A percentile compares a stretch with the other conserved stretches of the same genome.
These are phyloP conservation scores for Mixornis gularis DNA, from an alignment of 2,113 vertebrate genomes.

Conservation along the genomic window DNA sequence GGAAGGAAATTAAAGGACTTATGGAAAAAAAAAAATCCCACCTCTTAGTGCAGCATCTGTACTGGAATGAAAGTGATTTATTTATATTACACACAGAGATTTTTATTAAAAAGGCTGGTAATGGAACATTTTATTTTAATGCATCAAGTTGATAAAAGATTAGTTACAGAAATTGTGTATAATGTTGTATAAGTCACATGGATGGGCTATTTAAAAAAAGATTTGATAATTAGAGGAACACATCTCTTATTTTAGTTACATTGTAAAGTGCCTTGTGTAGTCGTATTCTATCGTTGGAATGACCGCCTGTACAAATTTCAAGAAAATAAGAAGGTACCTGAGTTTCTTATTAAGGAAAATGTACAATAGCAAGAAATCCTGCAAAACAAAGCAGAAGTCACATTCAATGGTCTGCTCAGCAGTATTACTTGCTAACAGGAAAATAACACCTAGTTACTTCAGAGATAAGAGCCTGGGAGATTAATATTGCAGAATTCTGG, in stretches of 20 bases:
- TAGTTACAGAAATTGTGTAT: constrained; percentile 72
- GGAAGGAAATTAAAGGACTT: background rate
- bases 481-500: background rate
- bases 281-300: constrained; percentile 99
- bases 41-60: background rate
- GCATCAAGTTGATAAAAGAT: constrained; percentile 71
- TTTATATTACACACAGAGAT: constrained; percentile 65
- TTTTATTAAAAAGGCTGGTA: constrained; percentile 81
- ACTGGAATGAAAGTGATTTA: constrained; percentile 44
- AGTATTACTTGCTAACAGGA: background rate
- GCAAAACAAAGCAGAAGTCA: background rate
- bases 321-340: constrained; percentile 99
- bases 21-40: background rate
- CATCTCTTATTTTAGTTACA: constrained; percentile 76
- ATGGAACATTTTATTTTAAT: constrained; percentile 76
- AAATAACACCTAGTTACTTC: background rate
- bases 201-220: constrained; percentile 68
- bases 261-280: constrained; percentile 98
- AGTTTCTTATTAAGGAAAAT: constrained; percentile 75
- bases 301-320: constrained; percentile 99
- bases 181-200: constrained; percentile 62
- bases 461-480: background rate
- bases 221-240: constrained; percentile 51
- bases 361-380: background rate
- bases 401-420: background rate